Conservation (phyloP, 1,140 invertebrate species). For the Saccostrea glomerata region DNA sequence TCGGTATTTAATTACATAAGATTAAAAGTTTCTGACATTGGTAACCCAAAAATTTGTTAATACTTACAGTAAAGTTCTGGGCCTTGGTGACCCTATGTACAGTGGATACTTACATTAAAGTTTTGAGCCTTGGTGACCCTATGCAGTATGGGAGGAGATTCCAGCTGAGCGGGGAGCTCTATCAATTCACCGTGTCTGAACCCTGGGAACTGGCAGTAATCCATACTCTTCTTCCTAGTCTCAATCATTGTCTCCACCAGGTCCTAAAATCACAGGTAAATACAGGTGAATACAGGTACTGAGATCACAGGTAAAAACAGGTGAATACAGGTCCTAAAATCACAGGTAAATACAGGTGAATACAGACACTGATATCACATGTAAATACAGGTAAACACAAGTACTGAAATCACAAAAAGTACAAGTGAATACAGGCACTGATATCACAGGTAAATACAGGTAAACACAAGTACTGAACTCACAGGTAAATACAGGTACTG, state of each 20-base stretch:
- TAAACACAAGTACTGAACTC: too few relatives aligned
- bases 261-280: conserved; percentile 60
- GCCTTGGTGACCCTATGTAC: neutral
- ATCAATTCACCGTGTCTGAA: conserved; percentile 73
- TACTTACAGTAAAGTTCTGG: conserved; percentile 64
- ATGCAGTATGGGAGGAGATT: conserved; percentile 74
- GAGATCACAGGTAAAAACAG: too few relatives aligned
- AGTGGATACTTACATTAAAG: conserved; percentile 71
- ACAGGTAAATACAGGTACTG: too few relatives aligned
- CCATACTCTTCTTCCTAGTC: conserved; percentile 71
- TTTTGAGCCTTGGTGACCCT: conserved; percentile 75
- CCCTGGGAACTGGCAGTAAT: conserved; percentile 75
- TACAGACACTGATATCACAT: too few relatives aligned
- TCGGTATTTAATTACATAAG: too few relatives aligned
- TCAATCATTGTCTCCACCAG: conserved; percentile 72
- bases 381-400: too few relatives aligned
- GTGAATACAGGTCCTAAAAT: too few relatives aligned
- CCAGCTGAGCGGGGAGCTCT: conserved; percentile 75
- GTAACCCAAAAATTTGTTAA: conserved; percentile 72
- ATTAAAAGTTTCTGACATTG: conserved; percentile 74
- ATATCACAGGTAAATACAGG: too few relatives aligned
- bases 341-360: too few relatives aligned
- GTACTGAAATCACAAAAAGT: too few relatives aligned
- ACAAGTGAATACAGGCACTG: too few relatives aligned
- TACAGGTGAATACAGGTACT: too few relatives aligned